Conservation (phyloP, 2,113 vertebrate species). For the Zootoca vivipara region DNA sequence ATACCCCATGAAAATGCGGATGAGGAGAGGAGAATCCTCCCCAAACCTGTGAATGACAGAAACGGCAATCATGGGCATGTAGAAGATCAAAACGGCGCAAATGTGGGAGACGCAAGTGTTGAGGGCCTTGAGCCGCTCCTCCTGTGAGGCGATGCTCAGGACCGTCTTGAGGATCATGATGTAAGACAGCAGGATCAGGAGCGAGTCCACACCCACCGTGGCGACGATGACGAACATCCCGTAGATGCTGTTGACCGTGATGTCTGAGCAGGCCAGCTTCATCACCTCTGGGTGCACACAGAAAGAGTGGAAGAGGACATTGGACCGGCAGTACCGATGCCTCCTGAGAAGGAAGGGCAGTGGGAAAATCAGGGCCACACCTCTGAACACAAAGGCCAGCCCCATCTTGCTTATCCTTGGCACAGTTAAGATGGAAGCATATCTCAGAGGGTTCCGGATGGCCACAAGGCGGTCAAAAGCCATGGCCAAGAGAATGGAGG, state of each 20-base stretch:
- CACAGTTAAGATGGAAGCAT: conserved; percentile 22
- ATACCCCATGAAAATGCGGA: conserved; percentile 34
- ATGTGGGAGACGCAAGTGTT: conserved; percentile 45
- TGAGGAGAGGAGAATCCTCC: conserved; percentile 39
- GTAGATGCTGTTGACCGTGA: conserved; percentile 49
- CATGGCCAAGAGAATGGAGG: conserved; percentile 30
- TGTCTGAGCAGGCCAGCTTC: conserved; percentile 46
- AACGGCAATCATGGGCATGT: conserved; percentile 34
- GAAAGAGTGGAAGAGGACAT: conserved; percentile 51
- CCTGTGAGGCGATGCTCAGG: conserved; percentile 46
- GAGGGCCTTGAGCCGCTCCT: conserved; percentile 43
- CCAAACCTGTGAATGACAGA: conserved; percentile 33
- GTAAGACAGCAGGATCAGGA: conserved; percentile 57
- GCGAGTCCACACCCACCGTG: conserved; percentile 1
- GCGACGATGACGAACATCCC: conserved; percentile 55
- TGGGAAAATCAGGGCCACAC: conserved; percentile 42
- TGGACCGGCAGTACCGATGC: conserved; percentile 39
- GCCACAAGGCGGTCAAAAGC: conserved; percentile 30
- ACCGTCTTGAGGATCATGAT: conserved; percentile 50
- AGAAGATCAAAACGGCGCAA: conserved; percentile 44
- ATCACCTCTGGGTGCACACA: conserved; percentile 55
- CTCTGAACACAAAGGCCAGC: not conserved
- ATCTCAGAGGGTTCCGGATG: conserved; percentile 21
- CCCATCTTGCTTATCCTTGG: conserved; percentile 25
- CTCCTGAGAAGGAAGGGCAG: conserved; percentile 43